Percentiles rank a stretch among this genome's conserved stretches.
Evolutionary conservation across 2,113 vertebrate species (phyloP).

Genomic region (Ictidomys tridecemlineatus): DNA sequence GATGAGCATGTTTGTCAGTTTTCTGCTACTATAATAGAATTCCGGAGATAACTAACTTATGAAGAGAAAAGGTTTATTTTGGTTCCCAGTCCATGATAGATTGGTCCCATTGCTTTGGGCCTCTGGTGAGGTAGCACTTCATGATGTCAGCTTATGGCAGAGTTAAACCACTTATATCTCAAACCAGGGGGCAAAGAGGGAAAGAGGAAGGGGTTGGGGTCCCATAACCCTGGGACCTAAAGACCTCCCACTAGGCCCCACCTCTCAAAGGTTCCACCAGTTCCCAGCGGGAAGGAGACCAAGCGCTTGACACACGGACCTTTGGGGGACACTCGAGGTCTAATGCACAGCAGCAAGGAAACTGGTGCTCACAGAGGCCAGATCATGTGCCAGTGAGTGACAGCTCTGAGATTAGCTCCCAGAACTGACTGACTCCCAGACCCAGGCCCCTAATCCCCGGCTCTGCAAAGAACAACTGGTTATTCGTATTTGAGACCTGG

Average conservation of each 20-base stretch:
- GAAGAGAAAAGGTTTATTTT: not conserved
- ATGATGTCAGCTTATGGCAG: not conserved
- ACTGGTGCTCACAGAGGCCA: not conserved
- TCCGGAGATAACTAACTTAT: not conserved
- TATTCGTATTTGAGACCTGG: not conserved
- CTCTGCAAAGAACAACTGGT: constrained; percentile 34
- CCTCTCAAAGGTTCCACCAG: no score
- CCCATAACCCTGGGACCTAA: not conserved
- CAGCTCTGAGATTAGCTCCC: constrained; percentile 14
- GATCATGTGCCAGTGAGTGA: not conserved
- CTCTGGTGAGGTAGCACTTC: not conserved
- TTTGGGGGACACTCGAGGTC: not conserved
- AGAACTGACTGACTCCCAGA: not conserved
- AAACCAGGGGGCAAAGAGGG: not conserved
- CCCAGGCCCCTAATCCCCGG: not conserved
- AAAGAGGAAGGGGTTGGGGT: not conserved
- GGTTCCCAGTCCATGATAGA: not conserved
- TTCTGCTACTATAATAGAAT: not conserved
- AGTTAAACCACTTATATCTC: not conserved
- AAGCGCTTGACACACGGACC: not conserved
- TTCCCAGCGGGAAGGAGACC: not conserved
- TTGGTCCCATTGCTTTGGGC: not conserved
- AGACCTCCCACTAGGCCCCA: not conserved
- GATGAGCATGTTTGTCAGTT: not conserved
- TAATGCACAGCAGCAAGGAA: not conserved